These are phyloP conservation scores for Pogonomyrmex californicus DNA, from an alignment of 1,140 invertebrate species.

Conservation along the genomic window DNA sequence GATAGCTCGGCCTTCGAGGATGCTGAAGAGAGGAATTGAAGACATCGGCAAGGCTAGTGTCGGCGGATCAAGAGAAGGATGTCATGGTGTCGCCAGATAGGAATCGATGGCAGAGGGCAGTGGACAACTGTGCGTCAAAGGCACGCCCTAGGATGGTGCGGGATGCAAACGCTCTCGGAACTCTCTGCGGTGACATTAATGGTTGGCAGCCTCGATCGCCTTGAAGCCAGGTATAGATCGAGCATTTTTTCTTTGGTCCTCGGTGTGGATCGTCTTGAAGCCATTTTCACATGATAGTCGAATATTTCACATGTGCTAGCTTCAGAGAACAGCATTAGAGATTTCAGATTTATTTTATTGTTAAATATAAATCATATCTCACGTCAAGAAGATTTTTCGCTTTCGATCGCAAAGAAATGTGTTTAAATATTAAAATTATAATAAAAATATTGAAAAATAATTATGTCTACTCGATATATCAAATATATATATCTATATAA, in stretches of 20 bases:
- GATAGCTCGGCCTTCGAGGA: conserved; percentile 40
- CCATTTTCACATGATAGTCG: not conserved
- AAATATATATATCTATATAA: not conserved
- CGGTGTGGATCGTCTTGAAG: not conserved
- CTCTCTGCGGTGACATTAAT: conserved; percentile 82
- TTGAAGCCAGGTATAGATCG: conserved; percentile 59
- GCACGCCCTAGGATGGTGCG: conserved; percentile 65
- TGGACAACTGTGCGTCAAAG: conserved; percentile 37
- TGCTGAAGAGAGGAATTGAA: conserved; percentile 65
- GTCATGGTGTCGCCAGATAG: conserved; percentile 84
- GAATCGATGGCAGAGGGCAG: conserved; percentile 65
- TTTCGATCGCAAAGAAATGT: not conserved
- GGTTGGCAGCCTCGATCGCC: conserved; percentile 55
- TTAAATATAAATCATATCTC: not conserved
- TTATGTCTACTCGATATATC: not conserved
- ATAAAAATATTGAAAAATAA: not conserved
- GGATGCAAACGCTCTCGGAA: conserved; percentile 59
- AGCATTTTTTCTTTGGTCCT: conserved; percentile 2
- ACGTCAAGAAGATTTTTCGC: not conserved
- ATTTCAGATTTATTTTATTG: not conserved
- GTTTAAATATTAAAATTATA: not conserved
- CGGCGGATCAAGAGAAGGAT: conserved; percentile 85
- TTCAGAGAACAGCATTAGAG: not conserved
- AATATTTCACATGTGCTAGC: not conserved
- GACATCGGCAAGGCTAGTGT: conserved; percentile 71